These are phyloP conservation scores for Indicator indicator DNA, from an alignment of 2,113 vertebrate species.

Conservation along the genomic window DNA sequence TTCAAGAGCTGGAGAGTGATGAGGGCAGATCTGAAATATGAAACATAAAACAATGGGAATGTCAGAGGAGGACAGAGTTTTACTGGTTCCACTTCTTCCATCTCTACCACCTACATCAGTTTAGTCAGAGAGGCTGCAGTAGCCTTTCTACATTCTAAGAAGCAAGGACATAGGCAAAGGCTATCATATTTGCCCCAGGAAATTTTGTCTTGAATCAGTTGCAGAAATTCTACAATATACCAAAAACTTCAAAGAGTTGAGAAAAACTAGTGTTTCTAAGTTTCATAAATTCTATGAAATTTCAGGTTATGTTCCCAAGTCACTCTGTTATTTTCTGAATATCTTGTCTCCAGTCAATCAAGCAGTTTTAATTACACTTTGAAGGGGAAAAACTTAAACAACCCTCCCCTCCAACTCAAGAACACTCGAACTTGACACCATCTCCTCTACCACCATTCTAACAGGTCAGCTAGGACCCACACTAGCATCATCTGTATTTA, in stretches of 20 bases:
- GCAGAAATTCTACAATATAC: too few species aligned
- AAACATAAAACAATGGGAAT: neutral
- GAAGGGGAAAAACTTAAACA: neutral
- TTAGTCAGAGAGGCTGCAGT: too few species aligned
- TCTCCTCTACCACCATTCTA: neutral
- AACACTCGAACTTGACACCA: neutral
- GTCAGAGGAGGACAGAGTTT: neutral
- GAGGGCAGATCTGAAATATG: neutral
- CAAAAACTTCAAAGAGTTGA: neutral
- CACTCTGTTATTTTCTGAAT: neutral
- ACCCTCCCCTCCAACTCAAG: neutral
- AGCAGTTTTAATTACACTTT: neutral
- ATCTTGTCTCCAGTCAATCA: neutral
- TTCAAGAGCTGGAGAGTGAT: neutral
- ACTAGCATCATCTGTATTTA: neutral
- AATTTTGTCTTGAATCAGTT: too few species aligned
- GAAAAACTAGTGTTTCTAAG: neutral
- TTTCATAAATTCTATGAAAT: neutral
- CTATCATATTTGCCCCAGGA: too few species aligned
- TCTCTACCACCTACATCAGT: neutral
- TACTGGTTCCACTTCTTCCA: neutral
- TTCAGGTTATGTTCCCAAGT: neutral
- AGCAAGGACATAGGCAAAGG: too few species aligned
- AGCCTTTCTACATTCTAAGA: too few species aligned
- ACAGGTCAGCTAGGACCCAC: too few species aligned